Conservation (phyloP, 2,797 vertebrate genomes). For the Toxotes lorentzi region DNA sequence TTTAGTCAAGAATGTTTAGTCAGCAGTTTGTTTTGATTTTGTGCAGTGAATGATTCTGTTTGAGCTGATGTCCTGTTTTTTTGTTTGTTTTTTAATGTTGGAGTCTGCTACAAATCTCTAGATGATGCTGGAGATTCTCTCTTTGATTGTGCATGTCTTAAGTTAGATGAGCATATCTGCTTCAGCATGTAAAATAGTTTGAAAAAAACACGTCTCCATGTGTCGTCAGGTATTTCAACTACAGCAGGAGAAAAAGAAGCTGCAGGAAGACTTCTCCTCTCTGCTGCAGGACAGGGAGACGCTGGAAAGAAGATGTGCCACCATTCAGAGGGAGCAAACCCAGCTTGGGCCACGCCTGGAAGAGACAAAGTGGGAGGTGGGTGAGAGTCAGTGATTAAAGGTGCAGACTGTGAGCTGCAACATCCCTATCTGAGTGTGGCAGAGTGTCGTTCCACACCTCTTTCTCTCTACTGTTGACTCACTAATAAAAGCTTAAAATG, state of each 20-base stretch:
- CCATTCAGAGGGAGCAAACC: constrained; percentile 94
- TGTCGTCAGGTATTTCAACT: constrained; percentile 91
- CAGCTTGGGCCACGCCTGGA: constrained; percentile 96
- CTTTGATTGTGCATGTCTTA: background rate
- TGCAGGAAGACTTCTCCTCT: constrained; percentile 96
- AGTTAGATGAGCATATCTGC: background rate
- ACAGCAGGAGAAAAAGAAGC: constrained; percentile 97
- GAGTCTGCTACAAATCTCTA: background rate
- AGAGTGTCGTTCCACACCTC: background rate
- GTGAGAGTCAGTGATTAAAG: constrained; percentile 45
- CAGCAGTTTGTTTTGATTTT: background rate
- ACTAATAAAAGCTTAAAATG: constrained; percentile 24
- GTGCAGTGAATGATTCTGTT: background rate
- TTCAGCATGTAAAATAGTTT: background rate
- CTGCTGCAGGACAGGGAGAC: constrained; percentile 95
- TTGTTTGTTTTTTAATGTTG: background rate
- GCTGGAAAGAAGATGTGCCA: constrained; percentile 92
- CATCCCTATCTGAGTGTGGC: constrained; percentile 1
- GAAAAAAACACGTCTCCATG: constrained; percentile 17
- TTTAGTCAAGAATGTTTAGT: background rate
- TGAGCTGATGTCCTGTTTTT: background rate
- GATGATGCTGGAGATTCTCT: background rate
- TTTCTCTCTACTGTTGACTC: background rate
- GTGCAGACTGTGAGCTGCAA: background rate
- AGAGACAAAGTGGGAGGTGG: constrained; percentile 98